Conservation (phyloP, 92 coral and sea anemone genomes). For the Pocillopora grandis region DNA sequence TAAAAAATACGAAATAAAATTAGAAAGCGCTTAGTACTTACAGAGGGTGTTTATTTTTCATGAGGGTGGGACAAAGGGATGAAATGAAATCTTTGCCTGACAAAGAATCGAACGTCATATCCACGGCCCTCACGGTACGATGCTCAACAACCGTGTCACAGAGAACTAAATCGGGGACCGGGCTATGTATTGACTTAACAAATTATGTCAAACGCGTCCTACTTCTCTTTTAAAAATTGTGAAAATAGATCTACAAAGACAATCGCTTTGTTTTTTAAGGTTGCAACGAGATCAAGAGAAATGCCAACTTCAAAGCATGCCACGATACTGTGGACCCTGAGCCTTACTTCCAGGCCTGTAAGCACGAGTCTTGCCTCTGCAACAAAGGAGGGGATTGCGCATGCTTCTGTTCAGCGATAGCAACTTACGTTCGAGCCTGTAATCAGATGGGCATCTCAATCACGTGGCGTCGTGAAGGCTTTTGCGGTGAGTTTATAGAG, state of each 20-base stretch:
- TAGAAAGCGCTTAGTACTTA: no score
- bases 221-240: no score
- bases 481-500: slow-evolving; percentile 77
- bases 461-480: slow-evolving; percentile 96
- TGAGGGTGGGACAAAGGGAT: no score
- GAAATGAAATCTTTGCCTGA: no score
- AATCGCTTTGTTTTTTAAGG: slow-evolving; percentile 45
- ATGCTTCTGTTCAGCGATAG: slow-evolving; percentile 92
- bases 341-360: slow-evolving; percentile 86
- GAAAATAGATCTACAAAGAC: neutral
- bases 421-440: slow-evolving; percentile 96
- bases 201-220: no score
- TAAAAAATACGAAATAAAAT: no score
- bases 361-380: slow-evolving; percentile 91
- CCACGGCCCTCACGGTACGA: no score
- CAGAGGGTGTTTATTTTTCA: no score
- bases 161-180: neutral
- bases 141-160: neutral
- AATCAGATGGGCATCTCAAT: slow-evolving; percentile 88
- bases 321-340: slow-evolving; percentile 91
- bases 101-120: no score
- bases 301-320: slow-evolving; percentile 79
- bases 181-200: neutral
- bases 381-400: slow-evolving; percentile 94
- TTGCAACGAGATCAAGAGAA: slow-evolving; percentile 80